These are phyloP conservation scores for Lonchura striata DNA, from an alignment of 2,113 vertebrate genomes.

Conservation along the genomic window DNA sequence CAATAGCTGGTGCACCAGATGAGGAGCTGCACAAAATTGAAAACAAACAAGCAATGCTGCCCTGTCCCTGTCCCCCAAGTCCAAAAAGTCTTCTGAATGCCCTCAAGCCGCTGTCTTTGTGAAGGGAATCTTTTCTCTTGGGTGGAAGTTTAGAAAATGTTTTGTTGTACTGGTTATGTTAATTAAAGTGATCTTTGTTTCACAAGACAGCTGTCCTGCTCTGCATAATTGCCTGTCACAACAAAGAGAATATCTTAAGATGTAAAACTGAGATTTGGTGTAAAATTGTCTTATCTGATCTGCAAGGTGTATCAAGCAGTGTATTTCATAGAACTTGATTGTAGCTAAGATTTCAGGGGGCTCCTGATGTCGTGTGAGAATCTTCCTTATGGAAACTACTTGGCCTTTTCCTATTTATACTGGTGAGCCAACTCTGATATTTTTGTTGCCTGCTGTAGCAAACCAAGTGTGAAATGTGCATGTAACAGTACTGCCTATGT, in stretches of 20 bases:
- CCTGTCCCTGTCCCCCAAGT: not conserved
- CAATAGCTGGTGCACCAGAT: not conserved
- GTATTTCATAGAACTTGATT: not conserved
- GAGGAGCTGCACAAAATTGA: not conserved
- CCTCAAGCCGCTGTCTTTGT: not conserved
- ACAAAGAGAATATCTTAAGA: not conserved
- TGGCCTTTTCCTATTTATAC: not conserved
- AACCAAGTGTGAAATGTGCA: not conserved
- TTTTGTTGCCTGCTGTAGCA: not conserved
- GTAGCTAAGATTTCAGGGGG: not conserved
- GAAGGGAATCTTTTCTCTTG: not conserved
- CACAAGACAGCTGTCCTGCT: not conserved
- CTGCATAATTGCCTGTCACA: not conserved
- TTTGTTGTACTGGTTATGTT: not conserved
- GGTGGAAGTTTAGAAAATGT: not conserved
- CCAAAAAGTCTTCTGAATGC: not conserved
- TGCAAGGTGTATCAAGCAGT: not conserved
- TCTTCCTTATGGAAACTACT: not conserved
- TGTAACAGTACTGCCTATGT: not conserved
- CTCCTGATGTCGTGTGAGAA: not conserved
- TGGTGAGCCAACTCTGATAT: not conserved
- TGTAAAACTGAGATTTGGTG: not conserved
- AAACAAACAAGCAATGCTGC: not conserved
- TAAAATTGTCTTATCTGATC: not conserved
- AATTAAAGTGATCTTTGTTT: not conserved